These are phyloP conservation scores for Dicaeum eximium DNA, from an alignment of 2,113 vertebrate genomes.

Conservation along the genomic window DNA sequence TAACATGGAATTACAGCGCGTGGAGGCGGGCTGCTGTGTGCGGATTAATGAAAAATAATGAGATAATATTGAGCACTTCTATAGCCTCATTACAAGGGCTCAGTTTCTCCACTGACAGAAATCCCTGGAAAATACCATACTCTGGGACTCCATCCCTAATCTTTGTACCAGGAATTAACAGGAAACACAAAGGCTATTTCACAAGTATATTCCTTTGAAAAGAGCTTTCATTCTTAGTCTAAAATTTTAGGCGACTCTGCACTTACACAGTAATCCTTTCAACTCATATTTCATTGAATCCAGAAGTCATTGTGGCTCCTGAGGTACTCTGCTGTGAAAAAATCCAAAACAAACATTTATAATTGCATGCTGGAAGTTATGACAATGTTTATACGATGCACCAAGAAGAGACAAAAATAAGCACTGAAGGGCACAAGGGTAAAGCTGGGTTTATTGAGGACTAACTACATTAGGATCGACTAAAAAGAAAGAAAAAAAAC, in stretches of 20 bases:
- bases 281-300: conserved; percentile 33
- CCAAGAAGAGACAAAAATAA: conserved; percentile 29
- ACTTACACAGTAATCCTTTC: conserved; percentile 42
- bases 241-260: not conserved
- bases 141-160: not conserved
- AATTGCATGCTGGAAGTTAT: conserved; percentile 45
- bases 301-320: conserved; percentile 13
- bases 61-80: conserved; percentile 52
- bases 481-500: not conserved
- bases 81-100: conserved; percentile 12
- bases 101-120: not conserved
- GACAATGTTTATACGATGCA: not conserved
- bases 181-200: not conserved
- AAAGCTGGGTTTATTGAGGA: conserved; percentile 7
- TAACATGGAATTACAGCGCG: conserved; percentile 41
- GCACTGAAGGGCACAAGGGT: not conserved
- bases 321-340: conserved; percentile 27
- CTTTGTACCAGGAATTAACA: conserved; percentile 7
- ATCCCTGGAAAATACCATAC: not conserved
- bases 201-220: conserved; percentile 4
- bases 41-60: conserved; percentile 62
- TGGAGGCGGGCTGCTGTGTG: conserved; percentile 20
- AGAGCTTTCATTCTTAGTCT: conserved; percentile 5
- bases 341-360: not conserved
- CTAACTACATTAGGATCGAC: conserved; percentile 32